Base-by-base conservation (phyloP, 2,888 invertebrate genomes). In the Meghimatium bilineatum region DNA sequence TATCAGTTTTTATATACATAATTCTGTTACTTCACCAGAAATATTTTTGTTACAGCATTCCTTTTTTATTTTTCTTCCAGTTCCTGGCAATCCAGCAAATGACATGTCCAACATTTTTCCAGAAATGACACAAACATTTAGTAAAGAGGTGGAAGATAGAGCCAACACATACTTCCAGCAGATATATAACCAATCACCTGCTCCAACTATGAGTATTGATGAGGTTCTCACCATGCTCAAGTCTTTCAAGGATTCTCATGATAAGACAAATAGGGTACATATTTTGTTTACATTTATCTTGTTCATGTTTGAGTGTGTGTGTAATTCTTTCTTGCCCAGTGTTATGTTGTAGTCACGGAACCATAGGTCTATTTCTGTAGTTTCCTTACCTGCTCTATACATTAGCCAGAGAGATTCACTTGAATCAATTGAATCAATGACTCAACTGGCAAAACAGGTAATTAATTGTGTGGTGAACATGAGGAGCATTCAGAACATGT, bases 121-220 rank as follows among this genome's bases (percentile, higher is more conserved):
- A 0, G 97, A 98, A 89, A 96, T 97, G 91, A 95, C 96, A 87
- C 96, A 93, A 84, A 90, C 92, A 84, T 97, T 98, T 14, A 96
- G 97, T 0, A 98, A 98, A 93, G 99, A 99, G 92, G 85, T 99
- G 69, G 99, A 99, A 94, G 99, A 99, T 92, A 99, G 99, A 94
- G 99, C 99, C 0, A 99, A 99, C 93, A 96, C 97, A 80, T 99
- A 99, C 93, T 99, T 99, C 94, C 99, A 99, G 94, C 95, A 98
- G 88, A 99, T 99, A 91, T 99, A 99, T 94, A 99, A 98, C 94
- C 94, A 94, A 87, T 97, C 98, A 94, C 97, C 98, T n/a, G 97
- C 98, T 20, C 92, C 93, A 74, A 97, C 97, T 2, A 95, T 98
- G 84, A 97, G 98, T 0, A 98, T 99, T 85, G 98, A 98, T 91